Conservation (phyloP, 2,797 vertebrate genomes). For the Anniella stebbinsi region DNA sequence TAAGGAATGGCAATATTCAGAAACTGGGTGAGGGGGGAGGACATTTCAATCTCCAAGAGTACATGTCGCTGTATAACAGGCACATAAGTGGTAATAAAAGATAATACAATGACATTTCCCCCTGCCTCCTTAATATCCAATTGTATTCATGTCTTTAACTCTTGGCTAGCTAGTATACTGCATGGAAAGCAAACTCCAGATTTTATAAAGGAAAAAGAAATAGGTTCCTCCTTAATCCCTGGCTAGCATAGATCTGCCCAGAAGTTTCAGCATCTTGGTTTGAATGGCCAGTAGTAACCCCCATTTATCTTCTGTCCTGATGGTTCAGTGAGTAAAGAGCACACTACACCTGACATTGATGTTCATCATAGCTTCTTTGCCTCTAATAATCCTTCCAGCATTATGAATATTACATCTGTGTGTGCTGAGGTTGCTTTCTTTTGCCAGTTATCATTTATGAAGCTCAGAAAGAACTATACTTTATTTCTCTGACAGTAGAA, state of each 20-base stretch:
- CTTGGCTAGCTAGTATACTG: neutral
- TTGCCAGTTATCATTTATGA: constrained; percentile 35
- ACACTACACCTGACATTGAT: neutral
- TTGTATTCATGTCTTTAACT: neutral
- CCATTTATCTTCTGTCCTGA: neutral
- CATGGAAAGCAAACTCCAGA: neutral
- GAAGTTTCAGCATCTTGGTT: neutral
- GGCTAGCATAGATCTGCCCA: neutral
- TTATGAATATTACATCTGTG: constrained; percentile 8
- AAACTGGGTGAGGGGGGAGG: too few species aligned
- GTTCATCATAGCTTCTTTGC: constrained; percentile 6
- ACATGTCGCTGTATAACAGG: neutral
- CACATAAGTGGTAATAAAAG: neutral
- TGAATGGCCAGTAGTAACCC: neutral
- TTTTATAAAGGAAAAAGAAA: neutral
- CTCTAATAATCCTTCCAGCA: constrained; percentile 18
- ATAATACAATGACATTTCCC: neutral
- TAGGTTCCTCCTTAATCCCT: neutral
- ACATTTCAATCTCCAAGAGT: too few species aligned
- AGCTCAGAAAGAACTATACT: neutral
- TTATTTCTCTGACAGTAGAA: constrained; percentile 38
- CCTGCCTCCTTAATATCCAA: neutral
- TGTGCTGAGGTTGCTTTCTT: constrained; percentile 8
- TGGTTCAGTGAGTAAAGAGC: neutral
- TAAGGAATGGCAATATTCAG: too few species aligned